These are phyloP conservation scores for Notarius lentiginosus DNA, from an alignment of 2,113 vertebrate species.

Conservation along the genomic window DNA sequence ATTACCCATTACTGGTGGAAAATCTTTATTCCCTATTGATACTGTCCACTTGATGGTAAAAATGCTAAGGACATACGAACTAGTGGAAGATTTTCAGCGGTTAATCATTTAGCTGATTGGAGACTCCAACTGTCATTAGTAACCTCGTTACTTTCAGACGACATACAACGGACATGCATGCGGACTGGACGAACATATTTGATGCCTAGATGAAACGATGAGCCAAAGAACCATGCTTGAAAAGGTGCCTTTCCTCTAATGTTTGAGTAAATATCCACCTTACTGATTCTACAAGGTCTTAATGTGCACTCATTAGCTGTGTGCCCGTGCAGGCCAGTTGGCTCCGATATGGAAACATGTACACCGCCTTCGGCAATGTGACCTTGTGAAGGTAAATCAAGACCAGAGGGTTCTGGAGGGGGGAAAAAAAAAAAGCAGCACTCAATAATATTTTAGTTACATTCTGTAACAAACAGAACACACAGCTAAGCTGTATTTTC, in stretches of 20 bases:
- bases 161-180: neutral
- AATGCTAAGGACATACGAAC: neutral
- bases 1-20: neutral
- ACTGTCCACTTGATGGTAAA: neutral
- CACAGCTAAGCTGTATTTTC: neutral
- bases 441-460: neutral
- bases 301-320: slow-evolving; percentile 48
- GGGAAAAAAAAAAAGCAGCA: neutral
- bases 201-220: neutral
- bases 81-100: neutral
- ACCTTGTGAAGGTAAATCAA: slow-evolving; percentile 44
- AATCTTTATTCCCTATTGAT: neutral
- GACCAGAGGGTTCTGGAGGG: neutral
- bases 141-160: neutral
- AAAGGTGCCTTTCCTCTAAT: neutral
- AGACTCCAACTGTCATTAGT: neutral
- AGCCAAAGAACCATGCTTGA: slow-evolving; percentile 13
- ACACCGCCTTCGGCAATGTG: slow-evolving; percentile 29
- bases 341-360: slow-evolving; percentile 23
- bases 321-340: slow-evolving; percentile 22
- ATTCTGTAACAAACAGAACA: slow-evolving; percentile 11
- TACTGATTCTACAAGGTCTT: slow-evolving; percentile 30
- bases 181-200: neutral
- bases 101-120: neutral
- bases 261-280: slow-evolving; percentile 24